A percentile compares a stretch with the other conserved stretches of the same genome.
These are phyloP conservation scores for Dipodomys spectabilis DNA, from an alignment of 2,113 vertebrate species.

Conservation along the genomic window DNA sequence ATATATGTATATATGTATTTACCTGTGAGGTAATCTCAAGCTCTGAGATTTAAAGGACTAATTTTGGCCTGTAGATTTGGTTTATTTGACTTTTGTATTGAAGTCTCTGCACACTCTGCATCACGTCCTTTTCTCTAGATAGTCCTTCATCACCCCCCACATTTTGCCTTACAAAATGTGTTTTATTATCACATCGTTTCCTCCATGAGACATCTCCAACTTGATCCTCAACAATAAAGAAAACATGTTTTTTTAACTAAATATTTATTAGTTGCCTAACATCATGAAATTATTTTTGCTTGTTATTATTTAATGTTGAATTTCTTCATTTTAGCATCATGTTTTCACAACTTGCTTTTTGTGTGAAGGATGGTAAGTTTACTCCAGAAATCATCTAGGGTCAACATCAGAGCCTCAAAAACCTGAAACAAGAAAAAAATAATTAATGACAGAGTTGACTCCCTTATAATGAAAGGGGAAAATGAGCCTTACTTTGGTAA, in stretches of 20 bases:
- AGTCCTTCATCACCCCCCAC: too few species aligned
- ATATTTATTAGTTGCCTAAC: background rate
- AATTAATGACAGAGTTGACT: background rate
- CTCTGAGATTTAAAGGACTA: background rate
- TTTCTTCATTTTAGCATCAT: background rate
- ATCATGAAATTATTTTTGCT: background rate
- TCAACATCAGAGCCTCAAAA: background rate
- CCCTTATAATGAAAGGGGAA: background rate
- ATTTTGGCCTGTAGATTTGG: background rate
- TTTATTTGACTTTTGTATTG: background rate
- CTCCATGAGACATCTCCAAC: background rate
- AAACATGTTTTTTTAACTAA: background rate
- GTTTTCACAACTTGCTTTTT: background rate
- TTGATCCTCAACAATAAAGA: background rate
- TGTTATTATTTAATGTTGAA: background rate
- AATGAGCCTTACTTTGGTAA: background rate
- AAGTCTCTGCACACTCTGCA: background rate
- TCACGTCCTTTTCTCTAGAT: too few species aligned
- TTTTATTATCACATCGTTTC: background rate
- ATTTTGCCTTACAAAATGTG: accelerated
- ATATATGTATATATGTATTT: too few species aligned
- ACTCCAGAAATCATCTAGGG: background rate
- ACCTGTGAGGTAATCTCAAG: background rate
- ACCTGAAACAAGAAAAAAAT: background rate
- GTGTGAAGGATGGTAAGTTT: background rate